Base-by-base conservation (phyloP, 1,140 invertebrate genomes). In the Rhagoletis zephyria region DNA sequence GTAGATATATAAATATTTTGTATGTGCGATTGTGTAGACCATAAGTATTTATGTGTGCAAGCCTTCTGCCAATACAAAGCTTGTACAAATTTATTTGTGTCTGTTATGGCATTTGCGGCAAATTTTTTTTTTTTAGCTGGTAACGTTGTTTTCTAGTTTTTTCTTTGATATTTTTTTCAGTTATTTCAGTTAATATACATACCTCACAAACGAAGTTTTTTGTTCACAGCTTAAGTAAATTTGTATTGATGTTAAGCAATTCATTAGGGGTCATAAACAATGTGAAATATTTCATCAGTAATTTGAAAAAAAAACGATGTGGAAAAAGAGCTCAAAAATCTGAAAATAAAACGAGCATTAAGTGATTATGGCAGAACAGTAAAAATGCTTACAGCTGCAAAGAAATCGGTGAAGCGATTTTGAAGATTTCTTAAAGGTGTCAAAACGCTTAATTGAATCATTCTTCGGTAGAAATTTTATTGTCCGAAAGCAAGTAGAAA, bases 191-290 rank as follows among this genome's bases (percentile, higher is more conserved):
- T 30, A 51, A 81, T 81, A n/a, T 81, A 42, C 45, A n/a, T 81
- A 42, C 45, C 48, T 19, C 19, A 81, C 51, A 56, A 56, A 81
- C 14, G 74, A 81, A 81, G 74, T 81, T 81, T 81, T 16, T 81
- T 51, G 74, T 56, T 81, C 48, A 45, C 74, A 81, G 48, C n/a
- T 19, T 81, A 81, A 56, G 74, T 81, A 56, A 56, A 59, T 81
- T 81, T 81, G 74, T 81, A 59, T 56, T 12, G 74, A 81, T 81
- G 48, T 81, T 81, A 56, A 81, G 74, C 74, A 81, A 81, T 81
- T 81, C 74, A 81, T 81, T 59, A 81, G 48, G 12, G 10, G 67
- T 48, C 67, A 74, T 74, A 74, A 74, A 74, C 67, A 45, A 45
- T 74, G 42, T 74, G 67, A 74, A 74, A 74, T 74, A 74, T 42